A percentile compares a stretch with the other conserved stretches of the same genome.
These are phyloP conservation scores for Apis dorsata DNA, from an alignment of 1,140 invertebrate genomes.

Conservation along the genomic window DNA sequence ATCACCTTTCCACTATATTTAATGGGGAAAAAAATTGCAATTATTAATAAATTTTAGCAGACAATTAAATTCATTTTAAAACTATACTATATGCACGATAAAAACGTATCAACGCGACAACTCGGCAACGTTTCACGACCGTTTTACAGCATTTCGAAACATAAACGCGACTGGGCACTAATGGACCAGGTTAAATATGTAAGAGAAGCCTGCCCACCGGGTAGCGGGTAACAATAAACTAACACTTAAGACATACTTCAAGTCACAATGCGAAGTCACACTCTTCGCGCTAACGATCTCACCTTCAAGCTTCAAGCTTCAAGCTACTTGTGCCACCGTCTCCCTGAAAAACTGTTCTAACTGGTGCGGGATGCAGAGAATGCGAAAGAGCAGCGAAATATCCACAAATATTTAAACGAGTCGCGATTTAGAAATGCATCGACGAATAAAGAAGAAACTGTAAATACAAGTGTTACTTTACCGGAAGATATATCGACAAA, in stretches of 20 bases:
- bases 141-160: conserved; percentile 49
- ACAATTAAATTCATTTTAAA: not conserved
- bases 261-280: conserved; percentile 76
- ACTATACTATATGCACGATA: not conserved
- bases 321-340: conserved; percentile 11
- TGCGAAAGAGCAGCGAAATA: conserved; percentile 21
- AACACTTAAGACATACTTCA: conserved; percentile 75
- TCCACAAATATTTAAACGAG: not conserved
- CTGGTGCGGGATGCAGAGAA: not conserved
- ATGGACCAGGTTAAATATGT: conserved; percentile 75
- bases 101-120: not conserved
- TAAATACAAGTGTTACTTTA: not conserved
- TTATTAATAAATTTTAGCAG: too few relatives aligned
- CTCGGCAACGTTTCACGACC: not conserved
- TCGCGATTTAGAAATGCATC: too few relatives aligned
- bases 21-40: too few relatives aligned
- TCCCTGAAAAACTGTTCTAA: conserved; percentile 16
- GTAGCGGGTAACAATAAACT: conserved; percentile 79
- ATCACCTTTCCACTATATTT: too few relatives aligned
- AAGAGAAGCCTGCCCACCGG: conserved; percentile 74
- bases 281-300: conserved; percentile 78
- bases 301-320: conserved; percentile 60
- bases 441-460: not conserved
- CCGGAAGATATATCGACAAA: too few relatives aligned
- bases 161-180: conserved; percentile 60